Evolutionary conservation across 2,113 vertebrate genomes (phyloP).

Genomic region (Pimephales promelas): DNA sequence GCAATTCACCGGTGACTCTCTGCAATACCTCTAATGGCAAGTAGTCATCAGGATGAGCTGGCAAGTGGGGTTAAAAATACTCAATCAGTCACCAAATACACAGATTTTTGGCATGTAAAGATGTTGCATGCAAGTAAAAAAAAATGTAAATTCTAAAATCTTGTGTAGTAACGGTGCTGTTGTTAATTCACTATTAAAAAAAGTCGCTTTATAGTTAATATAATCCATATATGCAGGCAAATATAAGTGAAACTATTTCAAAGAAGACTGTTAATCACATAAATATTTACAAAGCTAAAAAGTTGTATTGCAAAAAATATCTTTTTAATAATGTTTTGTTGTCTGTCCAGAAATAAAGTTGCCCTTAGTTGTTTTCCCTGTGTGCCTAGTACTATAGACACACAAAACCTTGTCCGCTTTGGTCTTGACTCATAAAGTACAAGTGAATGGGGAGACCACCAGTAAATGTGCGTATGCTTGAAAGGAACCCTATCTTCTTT

Average conservation of each 20-base stretch:
- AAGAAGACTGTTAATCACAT: no score
- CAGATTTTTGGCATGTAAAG: not conserved
- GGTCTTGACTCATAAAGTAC: slow-evolving; percentile 45
- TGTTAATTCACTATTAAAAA: no score
- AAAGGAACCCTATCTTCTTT: slow-evolving; percentile 45
- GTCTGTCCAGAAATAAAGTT: not conserved
- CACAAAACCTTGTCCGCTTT: slow-evolving; percentile 40
- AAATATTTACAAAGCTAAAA: not conserved
- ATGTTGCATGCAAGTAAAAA: not conserved
- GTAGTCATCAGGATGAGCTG: slow-evolving; percentile 14
- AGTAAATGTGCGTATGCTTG: slow-evolving; percentile 52
- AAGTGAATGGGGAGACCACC: slow-evolving; percentile 48
- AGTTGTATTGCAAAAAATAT: not conserved
- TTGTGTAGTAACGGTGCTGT: no score
- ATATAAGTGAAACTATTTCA: not conserved
- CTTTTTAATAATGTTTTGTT: not conserved
- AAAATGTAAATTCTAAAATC: not conserved
- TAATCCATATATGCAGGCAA: not conserved
- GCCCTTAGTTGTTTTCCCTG: not conserved
- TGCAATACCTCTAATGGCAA: slow-evolving; percentile 29
- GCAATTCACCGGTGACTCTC: slow-evolving; percentile 56
- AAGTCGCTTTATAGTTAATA: no score
- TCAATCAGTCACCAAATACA: not conserved
- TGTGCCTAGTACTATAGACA: not conserved
- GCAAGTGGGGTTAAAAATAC: slow-evolving; percentile 7